Evolutionary conservation across 2,113 vertebrate species (phyloP).

Genomic region (Alosa alosa): DNA sequence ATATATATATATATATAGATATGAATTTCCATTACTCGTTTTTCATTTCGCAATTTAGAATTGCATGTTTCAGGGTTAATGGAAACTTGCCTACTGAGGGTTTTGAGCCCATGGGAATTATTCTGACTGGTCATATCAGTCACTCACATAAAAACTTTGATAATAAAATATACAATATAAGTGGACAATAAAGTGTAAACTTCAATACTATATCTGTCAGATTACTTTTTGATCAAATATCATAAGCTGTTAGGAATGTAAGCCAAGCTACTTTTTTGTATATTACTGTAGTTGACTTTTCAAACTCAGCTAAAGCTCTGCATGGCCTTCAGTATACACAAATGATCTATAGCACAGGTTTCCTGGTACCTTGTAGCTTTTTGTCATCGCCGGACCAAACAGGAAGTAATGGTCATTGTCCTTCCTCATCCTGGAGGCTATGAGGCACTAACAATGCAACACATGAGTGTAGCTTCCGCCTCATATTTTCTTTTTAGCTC

Average conservation of each 20-base stretch:
- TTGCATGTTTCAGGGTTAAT: no score
- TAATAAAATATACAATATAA: not conserved
- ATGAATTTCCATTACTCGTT: no score
- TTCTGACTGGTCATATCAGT: not conserved
- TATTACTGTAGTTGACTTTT: not conserved
- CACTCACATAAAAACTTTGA: not conserved
- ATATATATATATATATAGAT: no score
- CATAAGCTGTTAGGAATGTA: not conserved
- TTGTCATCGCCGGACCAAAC: constrained; percentile 16
- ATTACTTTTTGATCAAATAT: not conserved
- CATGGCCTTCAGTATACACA: not conserved
- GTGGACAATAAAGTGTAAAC: not conserved
- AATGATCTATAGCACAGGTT: not conserved
- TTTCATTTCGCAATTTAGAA: no score
- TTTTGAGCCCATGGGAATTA: not conserved
- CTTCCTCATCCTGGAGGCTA: not conserved
- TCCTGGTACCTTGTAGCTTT: not conserved
- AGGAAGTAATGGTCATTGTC: constrained; percentile 24
- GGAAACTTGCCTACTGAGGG: no score
- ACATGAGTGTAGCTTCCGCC: not conserved
- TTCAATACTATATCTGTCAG: not conserved
- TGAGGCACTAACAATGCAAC: not conserved
- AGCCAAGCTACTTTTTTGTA: not conserved
- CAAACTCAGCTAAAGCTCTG: not conserved
- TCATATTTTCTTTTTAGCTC: not conserved